phyloP scores from a whole-genome alignment of 2,113 vertebrate genomes.

The Cebidichthys violaceus region DNA sequence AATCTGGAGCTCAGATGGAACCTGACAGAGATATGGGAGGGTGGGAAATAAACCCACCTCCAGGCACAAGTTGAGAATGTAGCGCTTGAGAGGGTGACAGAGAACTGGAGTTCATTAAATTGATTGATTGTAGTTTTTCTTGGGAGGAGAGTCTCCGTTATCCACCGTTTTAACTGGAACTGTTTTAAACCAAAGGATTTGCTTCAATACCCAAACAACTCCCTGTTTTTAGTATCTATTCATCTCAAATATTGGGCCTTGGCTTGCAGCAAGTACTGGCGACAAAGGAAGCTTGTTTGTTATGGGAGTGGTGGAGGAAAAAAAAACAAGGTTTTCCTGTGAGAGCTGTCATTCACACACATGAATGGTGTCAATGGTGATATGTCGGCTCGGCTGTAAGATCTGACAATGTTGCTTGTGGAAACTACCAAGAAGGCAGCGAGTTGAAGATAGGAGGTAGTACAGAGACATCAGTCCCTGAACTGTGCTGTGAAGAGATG shows the following conservation, averaged over 20 bases:
- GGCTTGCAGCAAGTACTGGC: not conserved
- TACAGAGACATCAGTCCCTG: not conserved
- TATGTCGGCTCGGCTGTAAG: conserved; percentile 4
- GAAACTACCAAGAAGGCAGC: conserved; percentile 16
- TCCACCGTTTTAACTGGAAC: not conserved
- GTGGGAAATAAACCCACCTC: conserved; percentile 33
- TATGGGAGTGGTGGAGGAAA: not conserved
- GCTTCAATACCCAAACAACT: not conserved
- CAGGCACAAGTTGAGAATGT: conserved; percentile 1
- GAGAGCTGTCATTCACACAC: conserved; percentile 37
- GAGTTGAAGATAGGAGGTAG: conserved; percentile 26
- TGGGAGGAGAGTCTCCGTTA: not conserved
- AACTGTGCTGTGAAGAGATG: not conserved
- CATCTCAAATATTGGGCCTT: not conserved
- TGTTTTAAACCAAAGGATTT: conserved; percentile 11
- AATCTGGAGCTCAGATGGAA: conserved; percentile 53
- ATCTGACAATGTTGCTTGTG: conserved; percentile 35
- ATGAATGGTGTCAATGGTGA: conserved; percentile 26
- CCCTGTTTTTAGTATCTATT: not conserved
- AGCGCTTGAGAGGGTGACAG: not conserved
- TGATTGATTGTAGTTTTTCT: conserved; percentile 8
- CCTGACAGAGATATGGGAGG: conserved; percentile 27
- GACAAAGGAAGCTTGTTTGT: conserved; percentile 19
- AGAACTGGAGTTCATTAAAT: not conserved
- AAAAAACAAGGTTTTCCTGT: conserved; percentile 1